These are phyloP conservation scores for Sebastolobus alascanus DNA, from an alignment of 2,797 vertebrate species.

Conservation along the genomic window DNA sequence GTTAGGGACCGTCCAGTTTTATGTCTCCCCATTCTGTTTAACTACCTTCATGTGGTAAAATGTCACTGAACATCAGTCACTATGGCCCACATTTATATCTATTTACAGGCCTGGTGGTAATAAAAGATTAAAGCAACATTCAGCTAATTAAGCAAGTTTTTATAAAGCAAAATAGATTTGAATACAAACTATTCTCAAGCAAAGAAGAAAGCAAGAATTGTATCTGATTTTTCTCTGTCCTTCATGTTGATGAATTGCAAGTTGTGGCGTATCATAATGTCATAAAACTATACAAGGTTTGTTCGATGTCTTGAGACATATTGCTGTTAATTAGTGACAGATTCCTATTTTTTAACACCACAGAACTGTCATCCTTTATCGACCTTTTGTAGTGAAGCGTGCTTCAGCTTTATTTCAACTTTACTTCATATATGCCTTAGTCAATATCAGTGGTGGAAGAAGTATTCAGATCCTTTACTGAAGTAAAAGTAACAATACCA, in stretches of 20 bases:
- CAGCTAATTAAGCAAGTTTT: neutral
- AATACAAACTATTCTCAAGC: too few relatives aligned
- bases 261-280: neutral
- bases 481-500: too few relatives aligned
- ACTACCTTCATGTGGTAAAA: neutral
- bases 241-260: too few relatives aligned
- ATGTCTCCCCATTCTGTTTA: neutral
- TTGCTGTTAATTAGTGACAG: neutral
- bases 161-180: neutral
- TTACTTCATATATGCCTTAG: neutral
- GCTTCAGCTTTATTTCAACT: neutral
- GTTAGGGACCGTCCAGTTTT: slow-evolving; percentile 55
- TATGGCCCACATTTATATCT: neutral
- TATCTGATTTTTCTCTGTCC: neutral
- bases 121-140: neutral
- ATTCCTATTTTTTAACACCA: neutral
- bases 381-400: neutral
- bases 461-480: too few relatives aligned
- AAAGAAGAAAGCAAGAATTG: too few relatives aligned
- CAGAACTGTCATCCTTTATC: neutral
- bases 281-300: neutral
- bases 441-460: neutral
- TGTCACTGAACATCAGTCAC: too few relatives aligned
- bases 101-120: neutral
- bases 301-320: neutral